Conservation (phyloP, 2,113 vertebrate genomes). For the Ceyx cyanopectus region DNA sequence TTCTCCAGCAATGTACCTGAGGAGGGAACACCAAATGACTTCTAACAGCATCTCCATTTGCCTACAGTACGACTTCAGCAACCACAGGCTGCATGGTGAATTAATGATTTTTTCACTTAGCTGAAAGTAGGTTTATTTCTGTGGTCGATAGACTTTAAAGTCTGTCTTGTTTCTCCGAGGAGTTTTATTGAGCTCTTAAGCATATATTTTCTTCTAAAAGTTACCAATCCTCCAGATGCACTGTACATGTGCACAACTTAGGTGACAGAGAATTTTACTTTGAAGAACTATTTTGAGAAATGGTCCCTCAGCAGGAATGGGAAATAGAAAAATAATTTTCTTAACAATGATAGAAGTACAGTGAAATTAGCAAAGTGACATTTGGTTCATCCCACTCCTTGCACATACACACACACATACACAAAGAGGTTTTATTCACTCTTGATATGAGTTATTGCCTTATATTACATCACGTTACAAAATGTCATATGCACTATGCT, state of each 20-base stretch:
- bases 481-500: conserved; percentile 55
- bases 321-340: neutral
- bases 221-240: neutral
- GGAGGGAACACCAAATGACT: neutral
- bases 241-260: neutral
- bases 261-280: neutral
- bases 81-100: neutral
- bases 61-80: neutral
- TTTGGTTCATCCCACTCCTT: neutral
- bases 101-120: conserved; percentile 36
- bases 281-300: neutral
- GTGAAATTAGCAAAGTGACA: neutral
- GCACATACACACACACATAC: neutral
- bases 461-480: conserved; percentile 32
- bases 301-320: neutral
- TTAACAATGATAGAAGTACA: neutral
- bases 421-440: conserved; percentile 2
- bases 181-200: neutral
- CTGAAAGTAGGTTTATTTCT: conserved; percentile 1
- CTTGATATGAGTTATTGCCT: conserved; percentile 61
- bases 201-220: neutral
- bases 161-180: neutral
- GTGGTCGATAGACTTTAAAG: neutral
- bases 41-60: neutral
- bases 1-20: neutral